Conservation (phyloP, 2,888 invertebrate species). For the Carabus problematicus region DNA sequence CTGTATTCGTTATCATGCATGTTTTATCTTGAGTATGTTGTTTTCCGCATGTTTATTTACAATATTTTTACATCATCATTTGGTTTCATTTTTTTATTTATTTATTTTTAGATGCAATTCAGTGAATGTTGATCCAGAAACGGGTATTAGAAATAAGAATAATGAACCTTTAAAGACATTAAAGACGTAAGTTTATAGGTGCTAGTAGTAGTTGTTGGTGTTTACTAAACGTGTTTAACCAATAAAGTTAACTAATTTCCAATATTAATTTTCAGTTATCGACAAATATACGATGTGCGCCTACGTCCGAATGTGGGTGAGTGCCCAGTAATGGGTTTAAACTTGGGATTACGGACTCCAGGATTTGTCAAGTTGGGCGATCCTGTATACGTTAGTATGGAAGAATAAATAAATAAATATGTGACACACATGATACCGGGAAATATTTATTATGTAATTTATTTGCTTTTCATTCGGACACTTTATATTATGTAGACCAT, state of each 20-base stretch:
- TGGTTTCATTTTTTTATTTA: conserved; percentile 32
- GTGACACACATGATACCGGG: neutral
- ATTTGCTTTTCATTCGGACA: neutral
- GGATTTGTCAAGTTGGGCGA: conserved; percentile 61
- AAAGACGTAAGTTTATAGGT: conserved; percentile 62
- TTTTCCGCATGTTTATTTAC: conserved; percentile 8
- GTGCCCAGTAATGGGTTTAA: conserved; percentile 63
- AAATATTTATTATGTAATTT: neutral
- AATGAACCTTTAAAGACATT: conserved; percentile 72
- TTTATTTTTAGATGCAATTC: conserved; percentile 68
- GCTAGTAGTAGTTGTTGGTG: conserved; percentile 10
- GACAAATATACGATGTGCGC: conserved; percentile 55
- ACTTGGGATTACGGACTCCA: conserved; percentile 60
- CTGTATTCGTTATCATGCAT: neutral
- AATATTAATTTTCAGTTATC: conserved; percentile 54
- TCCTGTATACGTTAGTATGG: conserved; percentile 60
- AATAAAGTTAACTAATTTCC: conserved; percentile 1
- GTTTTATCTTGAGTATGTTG: neutral
- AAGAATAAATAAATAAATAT: neutral
- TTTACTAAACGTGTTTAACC: neutral
- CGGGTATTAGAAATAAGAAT: conserved; percentile 66
- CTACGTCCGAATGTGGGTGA: conserved; percentile 52
- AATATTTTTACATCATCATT: conserved; percentile 7
- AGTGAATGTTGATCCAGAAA: conserved; percentile 73
- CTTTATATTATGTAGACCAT: conserved; percentile 2